Conservation (phyloP, 2,797 vertebrate genomes). For the Labeo calbasu region DNA sequence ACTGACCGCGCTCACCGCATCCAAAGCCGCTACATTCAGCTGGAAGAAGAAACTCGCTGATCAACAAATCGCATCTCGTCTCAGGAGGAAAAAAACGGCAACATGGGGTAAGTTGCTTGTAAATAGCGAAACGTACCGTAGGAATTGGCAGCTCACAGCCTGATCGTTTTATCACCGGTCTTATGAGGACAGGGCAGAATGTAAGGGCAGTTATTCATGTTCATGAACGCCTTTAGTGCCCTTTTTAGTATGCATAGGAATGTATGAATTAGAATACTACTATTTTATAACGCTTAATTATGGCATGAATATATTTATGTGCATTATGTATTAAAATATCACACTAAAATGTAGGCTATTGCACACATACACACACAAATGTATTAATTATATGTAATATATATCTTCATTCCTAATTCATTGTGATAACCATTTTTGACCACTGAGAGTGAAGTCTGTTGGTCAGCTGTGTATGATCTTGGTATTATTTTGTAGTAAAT, state of each 20-base stretch:
- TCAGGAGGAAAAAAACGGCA: constrained; percentile 6
- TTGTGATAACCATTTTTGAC: background rate
- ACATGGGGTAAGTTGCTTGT: constrained; percentile 58
- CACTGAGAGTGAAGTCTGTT: background rate
- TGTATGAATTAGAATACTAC: background rate
- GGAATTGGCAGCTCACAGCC: background rate
- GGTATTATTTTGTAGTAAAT: constrained; percentile 1
- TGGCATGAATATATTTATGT: background rate
- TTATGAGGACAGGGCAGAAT: background rate
- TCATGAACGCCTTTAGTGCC: background rate
- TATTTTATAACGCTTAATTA: background rate
- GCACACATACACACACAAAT: background rate
- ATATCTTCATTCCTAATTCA: background rate
- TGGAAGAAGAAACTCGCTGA: constrained; percentile 38
- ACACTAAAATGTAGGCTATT: background rate
- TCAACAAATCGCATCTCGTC: constrained; percentile 38
- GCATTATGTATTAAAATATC: background rate
- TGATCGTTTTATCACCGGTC: background rate
- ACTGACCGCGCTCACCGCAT: constrained; percentile 21
- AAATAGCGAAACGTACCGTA: constrained; percentile 17
- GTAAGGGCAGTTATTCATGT: background rate
- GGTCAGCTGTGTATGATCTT: background rate
- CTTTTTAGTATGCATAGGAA: background rate
- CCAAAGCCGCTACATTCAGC: constrained; percentile 11
- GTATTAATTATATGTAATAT: background rate